Conservation (phyloP, 1,140 invertebrate genomes). For the Nephila pilipes region DNA sequence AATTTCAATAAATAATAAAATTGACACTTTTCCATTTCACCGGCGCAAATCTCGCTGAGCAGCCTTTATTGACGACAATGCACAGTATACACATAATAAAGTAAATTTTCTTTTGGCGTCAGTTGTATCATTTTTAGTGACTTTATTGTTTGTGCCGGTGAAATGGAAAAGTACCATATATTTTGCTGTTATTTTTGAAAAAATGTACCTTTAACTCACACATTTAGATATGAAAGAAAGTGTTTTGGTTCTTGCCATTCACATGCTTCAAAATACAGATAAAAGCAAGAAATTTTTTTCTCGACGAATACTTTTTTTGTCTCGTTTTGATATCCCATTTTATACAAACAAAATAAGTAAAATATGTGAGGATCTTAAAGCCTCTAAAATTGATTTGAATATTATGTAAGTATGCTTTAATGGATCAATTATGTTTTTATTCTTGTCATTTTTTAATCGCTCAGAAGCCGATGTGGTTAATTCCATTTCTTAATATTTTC, state of each 20-base stretch:
- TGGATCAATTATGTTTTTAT: neutral
- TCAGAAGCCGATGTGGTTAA: no score
- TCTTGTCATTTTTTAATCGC: neutral
- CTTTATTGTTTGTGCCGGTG: no score
- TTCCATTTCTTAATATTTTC: no score
- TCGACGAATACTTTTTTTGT: slow-evolving; percentile 59
- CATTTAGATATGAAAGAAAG: slow-evolving; percentile 72
- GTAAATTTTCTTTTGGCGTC: no score
- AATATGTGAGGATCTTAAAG: slow-evolving; percentile 56
- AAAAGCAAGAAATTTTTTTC: slow-evolving; percentile 70
- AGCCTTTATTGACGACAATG: no score
- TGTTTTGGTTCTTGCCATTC: slow-evolving; percentile 56
- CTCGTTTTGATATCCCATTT: slow-evolving; percentile 47
- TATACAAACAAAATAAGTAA: slow-evolving; percentile 17
- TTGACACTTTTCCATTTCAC: no score
- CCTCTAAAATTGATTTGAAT: slow-evolving; percentile 65
- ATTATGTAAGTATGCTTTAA: slow-evolving; percentile 63
- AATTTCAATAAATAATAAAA: no score
- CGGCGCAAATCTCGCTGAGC: no score
- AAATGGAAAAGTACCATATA: no score
- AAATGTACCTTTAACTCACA: slow-evolving; percentile 18
- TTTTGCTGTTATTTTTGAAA: neutral
- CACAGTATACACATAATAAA: no score
- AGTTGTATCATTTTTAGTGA: no score
- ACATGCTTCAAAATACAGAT: slow-evolving; percentile 45